A percentile compares a stretch with the other conserved stretches of the same genome.
phyloP scores from a whole-genome alignment of 2,797 vertebrate species.

The Merluccius polli region DNA sequence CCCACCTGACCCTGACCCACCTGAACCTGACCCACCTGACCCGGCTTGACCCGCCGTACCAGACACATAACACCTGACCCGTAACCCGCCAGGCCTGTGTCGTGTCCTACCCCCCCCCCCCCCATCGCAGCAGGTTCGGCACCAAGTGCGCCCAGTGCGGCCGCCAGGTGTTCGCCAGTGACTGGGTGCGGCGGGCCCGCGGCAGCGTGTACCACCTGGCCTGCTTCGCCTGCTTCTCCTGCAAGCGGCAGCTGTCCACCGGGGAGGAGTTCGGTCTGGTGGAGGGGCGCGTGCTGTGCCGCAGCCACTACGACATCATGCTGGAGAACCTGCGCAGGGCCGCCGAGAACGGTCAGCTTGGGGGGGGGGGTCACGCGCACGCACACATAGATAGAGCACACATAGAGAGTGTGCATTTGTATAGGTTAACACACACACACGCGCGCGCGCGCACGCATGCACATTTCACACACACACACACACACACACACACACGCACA shows the following conservation, averaged over 20 bases:
- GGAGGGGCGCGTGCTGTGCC: slow-evolving; percentile 94
- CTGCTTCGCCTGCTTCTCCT: slow-evolving; percentile 97
- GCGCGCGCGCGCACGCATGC: not conserved
- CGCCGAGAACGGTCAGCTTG: slow-evolving; percentile 89
- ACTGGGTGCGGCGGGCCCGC: slow-evolving; percentile 94
- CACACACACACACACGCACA: not conserved
- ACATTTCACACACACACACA: not conserved
- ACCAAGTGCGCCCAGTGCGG: slow-evolving; percentile 95
- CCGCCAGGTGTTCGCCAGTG: slow-evolving; percentile 95
- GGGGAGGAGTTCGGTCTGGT: slow-evolving; percentile 97
- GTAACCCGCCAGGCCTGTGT: slow-evolving; percentile 21
- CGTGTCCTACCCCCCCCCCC: slow-evolving; percentile 47
- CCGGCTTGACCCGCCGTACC: no score
- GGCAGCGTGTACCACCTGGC: slow-evolving; percentile 97
- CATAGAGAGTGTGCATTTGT: no score
- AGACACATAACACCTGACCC: slow-evolving; percentile 20
- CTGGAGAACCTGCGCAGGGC: slow-evolving; percentile 96
- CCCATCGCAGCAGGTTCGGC: slow-evolving; percentile 87
- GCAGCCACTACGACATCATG: slow-evolving; percentile 99
- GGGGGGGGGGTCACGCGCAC: no score
- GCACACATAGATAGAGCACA: no score
- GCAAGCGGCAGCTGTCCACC: slow-evolving; percentile 94
- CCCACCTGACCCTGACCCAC: no score
- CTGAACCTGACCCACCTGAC: no score
- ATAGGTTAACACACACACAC: no score